Evolutionary conservation across 2,888 invertebrate genomes (phyloP).

Genomic region (Lordiphosa fenestrarum): DNA sequence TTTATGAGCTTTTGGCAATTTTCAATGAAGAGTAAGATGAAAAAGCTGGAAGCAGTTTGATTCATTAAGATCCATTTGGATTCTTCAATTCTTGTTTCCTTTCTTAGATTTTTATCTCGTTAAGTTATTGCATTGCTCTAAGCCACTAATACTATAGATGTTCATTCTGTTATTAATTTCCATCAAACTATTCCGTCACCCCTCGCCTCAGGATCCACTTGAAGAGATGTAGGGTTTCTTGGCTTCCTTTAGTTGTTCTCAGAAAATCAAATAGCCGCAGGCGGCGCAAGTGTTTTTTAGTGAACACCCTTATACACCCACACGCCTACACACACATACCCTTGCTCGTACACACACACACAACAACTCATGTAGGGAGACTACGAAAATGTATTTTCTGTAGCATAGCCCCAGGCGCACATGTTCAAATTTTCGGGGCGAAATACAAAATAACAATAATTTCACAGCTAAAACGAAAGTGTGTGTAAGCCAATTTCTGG

Average conservation of each 20-base stretch:
- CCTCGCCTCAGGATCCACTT: constrained; percentile 8
- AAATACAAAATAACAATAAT: constrained; percentile 60
- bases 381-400: constrained; percentile 21
- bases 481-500: constrained; percentile 69
- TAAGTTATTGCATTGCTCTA: too few species aligned
- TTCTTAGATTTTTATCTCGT: too few species aligned
- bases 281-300: constrained; percentile 46
- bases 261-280: constrained; percentile 35
- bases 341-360: not conserved
- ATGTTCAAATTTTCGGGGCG: constrained; percentile 31
- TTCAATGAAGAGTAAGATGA: too few species aligned
- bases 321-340: constrained; percentile 8
- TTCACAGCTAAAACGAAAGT: constrained; percentile 67
- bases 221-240: constrained; percentile 21
- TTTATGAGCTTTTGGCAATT: too few species aligned
- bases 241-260: constrained; percentile 17
- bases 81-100: too few species aligned
- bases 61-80: too few species aligned
- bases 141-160: too few species aligned
- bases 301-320: constrained; percentile 26
- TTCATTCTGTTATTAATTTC: too few species aligned
- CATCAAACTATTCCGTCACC: not conserved
- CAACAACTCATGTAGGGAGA: constrained; percentile 6
- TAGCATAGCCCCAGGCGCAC: constrained; percentile 31
- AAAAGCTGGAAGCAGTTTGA: too few species aligned